Evolutionary conservation across 2,888 invertebrate genomes (phyloP), one percentile per base, ranked within the genome.

Genomic region (Drosophila histrio): DNA sequence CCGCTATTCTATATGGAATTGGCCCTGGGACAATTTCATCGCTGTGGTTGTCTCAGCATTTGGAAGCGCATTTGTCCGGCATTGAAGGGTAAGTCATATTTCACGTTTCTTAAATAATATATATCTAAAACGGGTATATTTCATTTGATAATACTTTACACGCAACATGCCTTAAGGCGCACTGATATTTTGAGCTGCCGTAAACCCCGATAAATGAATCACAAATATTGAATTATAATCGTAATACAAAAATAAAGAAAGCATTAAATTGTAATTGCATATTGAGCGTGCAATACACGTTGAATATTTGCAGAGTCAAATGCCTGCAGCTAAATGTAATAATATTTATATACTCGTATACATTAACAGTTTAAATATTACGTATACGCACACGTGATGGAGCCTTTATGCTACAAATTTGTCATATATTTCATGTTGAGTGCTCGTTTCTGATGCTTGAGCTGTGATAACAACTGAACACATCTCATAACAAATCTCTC

Each of bases 1-100:
- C 98, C 98, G 0, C 93, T 98, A 5, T 98, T 98, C 93, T 98
- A 97, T 92, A 96, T 98, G 97, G 98, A 98, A 92, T 92, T 98
- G 89, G 97, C 98, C 0, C 92, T 98, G 72, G 98, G 98, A 8
- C 98, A 98, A 92, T 98, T 96, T 92, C 97, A 98, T 90, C 94
- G 97, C 72, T 95, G 96, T 89, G 98, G 98, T 49, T 97, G 97
- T 84, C 94, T 98, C 69, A 97, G 97, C 44, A 95, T 98, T 67
- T 98, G 98, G 98, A 96, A 96, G 88, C 94, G 96, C 79, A 96
- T 98, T 84, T 98, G 98, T 92, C 98, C 98, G 0, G 96, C 98
- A 62, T 94, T 97, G 65, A 97, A 97, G 94, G 98, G 97, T 96
- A 91, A 92, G 91, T 84, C 7, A 0, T 13, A 28, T 24, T 17